Conservation (phyloP, 1,140 invertebrate species). For the Formica selysi region DNA sequence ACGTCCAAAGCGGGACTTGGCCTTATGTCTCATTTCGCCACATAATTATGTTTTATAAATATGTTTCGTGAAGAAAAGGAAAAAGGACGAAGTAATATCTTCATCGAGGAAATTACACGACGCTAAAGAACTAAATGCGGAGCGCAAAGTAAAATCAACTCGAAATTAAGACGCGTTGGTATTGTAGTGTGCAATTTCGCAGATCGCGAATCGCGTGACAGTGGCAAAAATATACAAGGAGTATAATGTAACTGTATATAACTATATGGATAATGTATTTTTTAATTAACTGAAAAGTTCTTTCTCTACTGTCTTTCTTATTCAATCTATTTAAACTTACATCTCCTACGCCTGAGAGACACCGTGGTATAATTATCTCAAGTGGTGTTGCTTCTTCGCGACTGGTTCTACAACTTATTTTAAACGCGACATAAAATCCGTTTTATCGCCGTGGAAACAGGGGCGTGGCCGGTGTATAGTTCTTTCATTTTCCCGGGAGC, state of each 20-base stretch:
- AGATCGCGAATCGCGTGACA: neutral
- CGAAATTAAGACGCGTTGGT: neutral
- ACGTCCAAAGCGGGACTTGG: neutral
- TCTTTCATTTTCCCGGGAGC: conserved; percentile 35
- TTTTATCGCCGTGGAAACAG: conserved; percentile 73
- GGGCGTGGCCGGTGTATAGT: conserved; percentile 1
- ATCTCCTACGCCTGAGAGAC: conserved; percentile 30
- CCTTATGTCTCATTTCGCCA: neutral
- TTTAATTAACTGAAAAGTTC: conserved; percentile 45
- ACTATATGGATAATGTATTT: conserved; percentile 26
- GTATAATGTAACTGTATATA: neutral
- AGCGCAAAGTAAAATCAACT: conserved; percentile 26
- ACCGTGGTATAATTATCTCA: conserved; percentile 70
- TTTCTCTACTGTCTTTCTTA: conserved; percentile 37
- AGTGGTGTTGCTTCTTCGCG: conserved; percentile 66
- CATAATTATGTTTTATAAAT: conserved; percentile 32
- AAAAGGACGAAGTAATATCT: neutral
- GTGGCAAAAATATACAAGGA: neutral
- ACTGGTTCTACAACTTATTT: conserved; percentile 79
- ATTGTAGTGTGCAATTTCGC: neutral
- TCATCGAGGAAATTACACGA: neutral
- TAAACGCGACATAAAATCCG: conserved; percentile 82
- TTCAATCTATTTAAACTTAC: conserved; percentile 58
- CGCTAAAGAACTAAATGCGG: neutral
- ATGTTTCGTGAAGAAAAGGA: neutral